Conservation (phyloP, 1,140 invertebrate species). For the Danaus melanippus region DNA sequence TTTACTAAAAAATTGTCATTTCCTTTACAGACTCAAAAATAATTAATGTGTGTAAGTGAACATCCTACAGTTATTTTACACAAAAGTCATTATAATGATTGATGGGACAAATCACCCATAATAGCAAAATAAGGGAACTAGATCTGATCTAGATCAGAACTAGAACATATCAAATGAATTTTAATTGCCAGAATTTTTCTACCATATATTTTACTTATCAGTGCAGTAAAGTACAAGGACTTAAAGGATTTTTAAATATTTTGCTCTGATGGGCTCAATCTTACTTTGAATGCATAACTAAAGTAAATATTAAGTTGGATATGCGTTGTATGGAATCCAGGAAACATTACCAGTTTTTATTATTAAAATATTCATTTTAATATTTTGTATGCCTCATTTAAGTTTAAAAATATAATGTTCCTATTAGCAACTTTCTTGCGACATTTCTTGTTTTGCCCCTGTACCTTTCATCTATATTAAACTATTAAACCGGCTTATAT, state of each 20-base stretch:
- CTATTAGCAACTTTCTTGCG: too few relatives aligned
- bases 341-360: slow-evolving; percentile 4
- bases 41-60: slow-evolving; percentile 5
- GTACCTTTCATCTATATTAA: too few relatives aligned
- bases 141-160: too few relatives aligned
- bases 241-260: slow-evolving; percentile 5
- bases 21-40: slow-evolving; percentile 2
- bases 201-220: slow-evolving; percentile 3
- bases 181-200: slow-evolving; percentile 4
- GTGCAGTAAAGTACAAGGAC: slow-evolving; percentile 9
- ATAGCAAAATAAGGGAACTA: too few relatives aligned
- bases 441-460: too few relatives aligned
- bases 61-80: slow-evolving; percentile 6
- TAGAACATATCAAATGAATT: too few relatives aligned
- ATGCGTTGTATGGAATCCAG: slow-evolving; percentile 8
- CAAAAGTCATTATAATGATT: background rate
- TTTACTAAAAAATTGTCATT: slow-evolving; percentile 6
- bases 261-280: slow-evolving; percentile 10
- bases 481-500: too few relatives aligned
- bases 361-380: too few relatives aligned
- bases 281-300: slow-evolving; percentile 10
- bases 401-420: too few relatives aligned
- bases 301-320: slow-evolving; percentile 11
- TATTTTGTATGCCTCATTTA: too few relatives aligned
- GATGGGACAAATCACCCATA: too few relatives aligned